Evolutionary conservation across 2,113 vertebrate species (phyloP).

Genomic region (Spilogale gracilis): DNA sequence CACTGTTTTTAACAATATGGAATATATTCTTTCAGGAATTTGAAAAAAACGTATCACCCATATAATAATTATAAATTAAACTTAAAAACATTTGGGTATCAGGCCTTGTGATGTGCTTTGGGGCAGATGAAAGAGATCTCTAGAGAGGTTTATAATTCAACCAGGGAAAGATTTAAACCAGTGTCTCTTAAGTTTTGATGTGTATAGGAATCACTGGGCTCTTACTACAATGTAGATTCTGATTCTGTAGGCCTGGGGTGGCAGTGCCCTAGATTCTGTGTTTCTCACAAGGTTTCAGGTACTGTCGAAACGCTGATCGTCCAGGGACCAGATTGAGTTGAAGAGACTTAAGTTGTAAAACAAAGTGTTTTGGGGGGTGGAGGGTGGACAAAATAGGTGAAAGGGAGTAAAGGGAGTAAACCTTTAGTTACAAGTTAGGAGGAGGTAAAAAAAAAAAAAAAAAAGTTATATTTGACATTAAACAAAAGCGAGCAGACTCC

Average conservation of each 20-base stretch:
- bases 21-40: neutral
- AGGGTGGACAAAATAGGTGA: neutral
- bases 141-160: neutral
- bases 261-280: neutral
- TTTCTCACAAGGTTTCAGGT: neutral
- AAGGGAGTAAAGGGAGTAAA: neutral
- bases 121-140: neutral
- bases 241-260: neutral
- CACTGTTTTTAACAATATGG: neutral
- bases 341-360: neutral
- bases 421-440: neutral
- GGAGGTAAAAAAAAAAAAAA: neutral
- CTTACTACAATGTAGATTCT: neutral
- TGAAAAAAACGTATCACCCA: neutral
- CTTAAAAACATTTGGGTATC: neutral
- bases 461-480: neutral
- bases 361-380: neutral
- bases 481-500: neutral
- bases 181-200: neutral
- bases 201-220: neutral
- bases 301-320: neutral
- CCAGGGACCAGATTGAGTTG: neutral
- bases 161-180: neutral
- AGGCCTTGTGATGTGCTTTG: neutral
- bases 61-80: constrained; percentile 24